Percentiles rank a stretch among this genome's conserved stretches.
phyloP scores from a whole-genome alignment of 2,113 vertebrate genomes.

The Grammomys surdaster region DNA sequence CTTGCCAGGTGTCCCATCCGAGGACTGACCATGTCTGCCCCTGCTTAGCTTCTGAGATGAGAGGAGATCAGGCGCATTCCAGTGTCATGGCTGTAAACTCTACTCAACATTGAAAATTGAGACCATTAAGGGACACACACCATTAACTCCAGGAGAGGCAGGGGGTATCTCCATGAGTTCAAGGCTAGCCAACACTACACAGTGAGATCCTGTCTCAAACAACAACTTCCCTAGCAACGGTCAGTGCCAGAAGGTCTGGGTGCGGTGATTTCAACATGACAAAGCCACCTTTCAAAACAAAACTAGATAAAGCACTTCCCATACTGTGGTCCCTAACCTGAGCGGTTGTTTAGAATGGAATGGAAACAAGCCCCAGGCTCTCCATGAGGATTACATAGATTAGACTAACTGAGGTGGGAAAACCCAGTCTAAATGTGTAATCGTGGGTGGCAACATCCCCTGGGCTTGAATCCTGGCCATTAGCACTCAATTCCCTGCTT shows the following conservation, averaged over 20 bases:
- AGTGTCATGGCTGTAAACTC: no score
- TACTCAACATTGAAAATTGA: neutral
- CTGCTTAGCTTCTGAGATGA: neutral
- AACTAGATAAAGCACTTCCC: neutral
- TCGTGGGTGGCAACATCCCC: accelerated
- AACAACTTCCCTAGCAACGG: neutral
- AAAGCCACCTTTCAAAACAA: neutral
- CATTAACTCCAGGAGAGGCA: neutral
- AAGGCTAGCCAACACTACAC: neutral
- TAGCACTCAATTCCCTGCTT: neutral
- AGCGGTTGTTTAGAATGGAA: neutral
- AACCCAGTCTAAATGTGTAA: no score
- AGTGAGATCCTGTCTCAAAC: neutral
- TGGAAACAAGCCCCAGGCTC: neutral
- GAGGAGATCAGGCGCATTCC: neutral
- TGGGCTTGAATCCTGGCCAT: neutral
- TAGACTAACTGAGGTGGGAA: neutral
- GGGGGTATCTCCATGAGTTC: neutral
- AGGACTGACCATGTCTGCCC: neutral
- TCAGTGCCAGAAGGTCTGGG: neutral
- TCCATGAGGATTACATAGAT: neutral
- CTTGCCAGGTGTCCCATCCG: no score
- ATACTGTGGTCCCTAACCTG: neutral
- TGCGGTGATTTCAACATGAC: neutral
- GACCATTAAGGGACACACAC: neutral